phyloP scores from a whole-genome alignment of 2,113 vertebrate genomes.

The Varanus salvator region DNA sequence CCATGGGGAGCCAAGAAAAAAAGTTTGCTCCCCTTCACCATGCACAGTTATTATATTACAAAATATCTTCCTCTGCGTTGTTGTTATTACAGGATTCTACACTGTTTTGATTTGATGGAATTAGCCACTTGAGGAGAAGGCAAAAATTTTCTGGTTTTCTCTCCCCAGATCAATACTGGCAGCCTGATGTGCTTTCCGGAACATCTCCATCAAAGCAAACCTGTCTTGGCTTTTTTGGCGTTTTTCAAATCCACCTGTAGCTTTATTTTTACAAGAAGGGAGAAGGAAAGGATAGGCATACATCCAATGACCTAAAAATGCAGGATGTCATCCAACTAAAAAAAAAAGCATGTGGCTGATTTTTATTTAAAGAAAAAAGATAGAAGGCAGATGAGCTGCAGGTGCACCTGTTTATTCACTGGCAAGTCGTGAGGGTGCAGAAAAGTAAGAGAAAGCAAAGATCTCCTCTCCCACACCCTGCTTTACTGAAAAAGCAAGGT shows the following conservation, averaged over 20 bases:
- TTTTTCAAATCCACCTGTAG: conserved; percentile 13
- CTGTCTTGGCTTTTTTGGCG: not conserved
- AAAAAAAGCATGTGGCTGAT: not conserved
- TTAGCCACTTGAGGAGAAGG: conserved; percentile 36
- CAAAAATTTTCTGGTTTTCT: not conserved
- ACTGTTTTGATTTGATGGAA: conserved; percentile 34
- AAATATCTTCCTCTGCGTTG: conserved; percentile 63
- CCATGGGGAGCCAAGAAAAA: conserved; percentile 65
- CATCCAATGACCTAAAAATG: not conserved
- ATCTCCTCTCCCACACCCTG: not conserved
- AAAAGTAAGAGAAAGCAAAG: conserved; percentile 28
- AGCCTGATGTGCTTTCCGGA: conserved; percentile 49
- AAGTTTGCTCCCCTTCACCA: conserved; percentile 74
- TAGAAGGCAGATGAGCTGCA: conserved; percentile 26
- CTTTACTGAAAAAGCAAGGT: not conserved
- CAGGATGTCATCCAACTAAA: not conserved
- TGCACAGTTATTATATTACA: conserved; percentile 71
- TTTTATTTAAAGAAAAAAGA: not conserved
- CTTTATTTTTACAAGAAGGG: not conserved
- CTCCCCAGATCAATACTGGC: conserved; percentile 28
- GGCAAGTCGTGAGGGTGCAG: not conserved
- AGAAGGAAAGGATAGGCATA: not conserved
- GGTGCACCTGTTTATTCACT: conserved; percentile 42
- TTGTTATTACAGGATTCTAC: conserved; percentile 40
- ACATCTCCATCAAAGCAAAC: conserved; percentile 44